phyloP scores from a whole-genome alignment of 1,140 invertebrate genomes.

The Meloidogyne exigua region DNA sequence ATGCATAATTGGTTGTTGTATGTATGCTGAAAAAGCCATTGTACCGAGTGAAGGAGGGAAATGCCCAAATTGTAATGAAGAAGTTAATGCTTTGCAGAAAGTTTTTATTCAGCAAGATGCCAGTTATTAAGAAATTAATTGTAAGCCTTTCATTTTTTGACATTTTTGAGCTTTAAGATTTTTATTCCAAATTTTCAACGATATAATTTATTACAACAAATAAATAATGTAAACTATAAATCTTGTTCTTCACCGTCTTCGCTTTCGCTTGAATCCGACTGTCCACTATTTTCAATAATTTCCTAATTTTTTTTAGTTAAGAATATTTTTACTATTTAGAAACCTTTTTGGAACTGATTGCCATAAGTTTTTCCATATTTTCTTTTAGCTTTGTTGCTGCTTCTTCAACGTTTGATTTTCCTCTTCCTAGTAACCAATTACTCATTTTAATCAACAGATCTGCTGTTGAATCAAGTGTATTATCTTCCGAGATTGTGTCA shows the following conservation, averaged over 20 bases:
- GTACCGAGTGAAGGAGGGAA: background rate
- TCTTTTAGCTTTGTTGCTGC: background rate
- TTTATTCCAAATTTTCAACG: background rate
- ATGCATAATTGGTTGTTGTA: constrained; percentile 27
- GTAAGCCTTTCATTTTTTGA: background rate
- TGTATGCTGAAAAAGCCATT: constrained; percentile 18
- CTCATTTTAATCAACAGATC: constrained; percentile 17
- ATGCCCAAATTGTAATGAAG: constrained; percentile 4
- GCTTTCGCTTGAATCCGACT: background rate
- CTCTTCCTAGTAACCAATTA: constrained; percentile 12
- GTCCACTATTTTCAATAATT: background rate
- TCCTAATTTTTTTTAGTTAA: background rate
- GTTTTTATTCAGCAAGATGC: constrained; percentile 18
- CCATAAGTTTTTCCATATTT: constrained; percentile 10
- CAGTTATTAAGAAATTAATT: background rate
- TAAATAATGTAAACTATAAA: background rate
- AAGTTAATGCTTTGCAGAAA: background rate
- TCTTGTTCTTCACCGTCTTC: background rate
- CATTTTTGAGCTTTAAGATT: background rate
- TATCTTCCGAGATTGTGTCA: constrained; percentile 19
- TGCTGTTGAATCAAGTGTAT: constrained; percentile 25
- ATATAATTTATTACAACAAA: background rate
- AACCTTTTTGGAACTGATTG: background rate
- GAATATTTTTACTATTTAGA: background rate
- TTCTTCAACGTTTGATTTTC: constrained; percentile 7